These are phyloP conservation scores for Polydrusus tereticollis DNA, from an alignment of 2,888 invertebrate genomes.

Conservation along the genomic window DNA sequence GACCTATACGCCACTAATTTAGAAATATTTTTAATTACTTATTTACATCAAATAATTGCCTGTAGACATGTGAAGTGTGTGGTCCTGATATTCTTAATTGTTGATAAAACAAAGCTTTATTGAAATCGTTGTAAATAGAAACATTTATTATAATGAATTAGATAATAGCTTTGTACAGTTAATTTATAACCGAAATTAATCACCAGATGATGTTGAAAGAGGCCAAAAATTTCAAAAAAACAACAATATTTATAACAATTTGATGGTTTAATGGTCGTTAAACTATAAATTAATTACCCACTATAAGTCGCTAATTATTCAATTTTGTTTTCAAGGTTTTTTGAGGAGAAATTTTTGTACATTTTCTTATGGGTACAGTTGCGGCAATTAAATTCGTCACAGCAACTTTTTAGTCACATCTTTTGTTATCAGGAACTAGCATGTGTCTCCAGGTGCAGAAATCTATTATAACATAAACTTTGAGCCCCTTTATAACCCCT, in stretches of 20 bases:
- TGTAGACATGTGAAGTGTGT: conserved; percentile 57
- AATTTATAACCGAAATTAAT: conserved; percentile 19
- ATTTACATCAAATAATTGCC: conserved; percentile 59
- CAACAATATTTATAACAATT: conserved; percentile 11
- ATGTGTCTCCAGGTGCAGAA: too few species aligned
- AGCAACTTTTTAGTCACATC: too few species aligned
- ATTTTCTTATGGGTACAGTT: too few species aligned
- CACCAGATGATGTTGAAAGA: conserved; percentile 9
- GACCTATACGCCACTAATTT: conserved; percentile 59
- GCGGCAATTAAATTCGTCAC: too few species aligned
- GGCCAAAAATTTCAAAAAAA: conserved; percentile 26
- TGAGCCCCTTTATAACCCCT: too few species aligned
- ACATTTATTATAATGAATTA: conserved; percentile 48
- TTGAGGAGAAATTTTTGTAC: not conserved
- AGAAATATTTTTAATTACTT: conserved; percentile 59
- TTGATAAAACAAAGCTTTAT: conserved; percentile 52
- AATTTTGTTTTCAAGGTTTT: conserved; percentile 8
- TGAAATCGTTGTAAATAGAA: conserved; percentile 44
- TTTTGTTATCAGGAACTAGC: too few species aligned
- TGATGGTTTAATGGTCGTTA: conserved; percentile 5
- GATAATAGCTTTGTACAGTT: conserved; percentile 13
- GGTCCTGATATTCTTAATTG: conserved; percentile 53
- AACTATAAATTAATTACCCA: conserved; percentile 21
- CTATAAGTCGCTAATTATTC: conserved; percentile 14
- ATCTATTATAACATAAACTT: too few species aligned